Evolutionary conservation across 2,888 invertebrate genomes (phyloP), one percentile per base, ranked within the genome.

Genomic region (Phania funesta): DNA sequence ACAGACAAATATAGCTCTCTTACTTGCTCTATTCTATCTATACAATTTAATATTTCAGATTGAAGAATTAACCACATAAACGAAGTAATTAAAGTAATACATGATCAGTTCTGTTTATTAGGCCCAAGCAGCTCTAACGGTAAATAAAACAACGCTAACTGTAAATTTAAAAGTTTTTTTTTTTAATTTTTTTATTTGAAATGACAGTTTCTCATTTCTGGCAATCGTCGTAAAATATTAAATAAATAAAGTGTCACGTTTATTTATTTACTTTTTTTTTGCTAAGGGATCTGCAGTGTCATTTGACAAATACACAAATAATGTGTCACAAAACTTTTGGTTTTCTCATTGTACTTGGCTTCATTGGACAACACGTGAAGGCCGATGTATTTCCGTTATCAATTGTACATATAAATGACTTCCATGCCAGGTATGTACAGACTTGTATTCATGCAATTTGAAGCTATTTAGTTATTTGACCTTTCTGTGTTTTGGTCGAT

Each of bases 401-500:
- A 52, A 88, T 91, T 11, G 90, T 91, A 75, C 91, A 91, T 74
- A 89, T 91, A 16, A 90, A 90, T 84, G 90, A 90, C 84, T 89
- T 90, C 73, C 90, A 90, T 83, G 90, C 90, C 78, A 90, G 90
- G 91, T 88, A 86, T 86, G 77, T 84, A 20, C 3, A n/a, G 13
- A 29, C 46, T 26, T 41, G 11, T 29, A 46, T 26, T 26, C 13
- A 22, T 18, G 5, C 0, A 46, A 46, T 18, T 26, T 29, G 7
- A 29, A 35, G 38, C 11, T 62, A n/a, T 44, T 18, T 4, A 18
- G 8, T 44, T 44, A 44, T 16, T 18, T 29, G 7, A 29, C 7
- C 4, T 6, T 29, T 29, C n/a, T n/a, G n/a, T n/a, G n/a, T n/a
- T n/a, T n/a, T n/a, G n/a, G n/a, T n/a, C n/a, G n/a, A n/a, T n/a